Base-by-base conservation (phyloP, 2,113 vertebrate species). In the Chunga burmeisteri region DNA sequence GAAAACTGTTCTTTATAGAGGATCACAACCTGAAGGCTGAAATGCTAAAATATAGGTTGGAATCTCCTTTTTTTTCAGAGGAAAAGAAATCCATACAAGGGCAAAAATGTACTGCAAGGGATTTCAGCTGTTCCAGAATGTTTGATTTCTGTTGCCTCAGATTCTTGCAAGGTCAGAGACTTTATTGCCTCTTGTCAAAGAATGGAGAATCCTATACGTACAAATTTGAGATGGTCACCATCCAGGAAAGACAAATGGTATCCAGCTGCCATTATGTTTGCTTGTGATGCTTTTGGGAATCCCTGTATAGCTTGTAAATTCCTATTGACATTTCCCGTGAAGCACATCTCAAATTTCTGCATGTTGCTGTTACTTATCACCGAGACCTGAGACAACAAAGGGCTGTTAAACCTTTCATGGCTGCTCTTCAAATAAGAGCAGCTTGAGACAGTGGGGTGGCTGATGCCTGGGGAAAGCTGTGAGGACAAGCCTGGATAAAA, bases 171-270 rank as follows among this genome's bases (percentile, higher is more conserved):
- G 44, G 68, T 88, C 73, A 81, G 81, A 86, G 80, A 86, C 94
- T 70, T 92, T 81, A 67, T 38, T 94, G 86, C 65, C 50, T 56
- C 19, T 94, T 40, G 75, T 84, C 34, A 67, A 86, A 86, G 47
- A 55, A 71, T 71, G 77, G 56, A 73, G 77, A 84, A 78, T 84
- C 47, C 77, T 71, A 7, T 63, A 74, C 26, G 6, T 47, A 52
- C 70, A 59, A 91, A 62, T 96, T 86, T 87, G 58, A 89, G 65
- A 44, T 91, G 77, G 61, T 95, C 40, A 52, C 73, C 29, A 68
- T 94, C 73, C 65, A 81, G 95, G 78, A 85, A 91, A 66, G 84
- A 77, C 56, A 89, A 91, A 87, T 72, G 7, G 62, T 67, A 79
- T 65, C 70, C 71, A 91, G 70, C 66, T 88, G 86, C 67, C 75